A percentile compares a stretch with the other conserved stretches of the same genome.
Evolutionary conservation across 2,888 invertebrate species (phyloP).

Genomic region (Dasypogon diadema): DNA sequence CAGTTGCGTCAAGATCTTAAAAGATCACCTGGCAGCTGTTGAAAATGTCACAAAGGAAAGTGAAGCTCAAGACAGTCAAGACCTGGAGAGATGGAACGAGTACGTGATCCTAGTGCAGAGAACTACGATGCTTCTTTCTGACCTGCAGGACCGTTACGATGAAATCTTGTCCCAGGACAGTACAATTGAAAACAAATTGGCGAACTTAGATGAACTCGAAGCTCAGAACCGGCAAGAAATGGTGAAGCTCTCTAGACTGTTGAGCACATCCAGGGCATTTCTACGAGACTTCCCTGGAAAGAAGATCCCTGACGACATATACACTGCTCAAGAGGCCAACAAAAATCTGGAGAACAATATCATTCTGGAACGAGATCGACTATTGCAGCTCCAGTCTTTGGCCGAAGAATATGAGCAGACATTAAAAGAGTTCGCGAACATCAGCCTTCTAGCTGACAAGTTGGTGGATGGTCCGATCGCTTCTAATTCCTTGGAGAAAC

Average conservation of each 20-base stretch:
- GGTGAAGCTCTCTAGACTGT: conserved; percentile 73
- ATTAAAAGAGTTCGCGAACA: conserved; percentile 86
- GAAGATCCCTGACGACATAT: conserved; percentile 76
- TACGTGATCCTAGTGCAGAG: conserved; percentile 76
- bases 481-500: conserved; percentile 80
- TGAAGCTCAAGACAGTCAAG: conserved; percentile 72
- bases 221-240: conserved; percentile 74
- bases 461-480: conserved; percentile 82
- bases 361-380: conserved; percentile 78
- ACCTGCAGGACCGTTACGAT: conserved; percentile 64
- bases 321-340: conserved; percentile 75
- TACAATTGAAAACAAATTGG: conserved; percentile 76
- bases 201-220: conserved; percentile 79
- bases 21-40: conserved; percentile 78
- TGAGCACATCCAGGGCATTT: conserved; percentile 74
- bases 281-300: conserved; percentile 78
- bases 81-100: conserved; percentile 78
- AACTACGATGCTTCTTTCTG: conserved; percentile 61
- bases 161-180: conserved; percentile 70
- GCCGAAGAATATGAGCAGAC: conserved; percentile 92
- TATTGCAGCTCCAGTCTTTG: conserved; percentile 79
- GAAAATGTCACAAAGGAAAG: conserved; percentile 76
- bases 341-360: conserved; percentile 79
- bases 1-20: conserved; percentile 73
- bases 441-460: conserved; percentile 86